Evolutionary conservation across 2,888 invertebrate species (phyloP).

Genomic region (Trichopria drosophilae): DNA sequence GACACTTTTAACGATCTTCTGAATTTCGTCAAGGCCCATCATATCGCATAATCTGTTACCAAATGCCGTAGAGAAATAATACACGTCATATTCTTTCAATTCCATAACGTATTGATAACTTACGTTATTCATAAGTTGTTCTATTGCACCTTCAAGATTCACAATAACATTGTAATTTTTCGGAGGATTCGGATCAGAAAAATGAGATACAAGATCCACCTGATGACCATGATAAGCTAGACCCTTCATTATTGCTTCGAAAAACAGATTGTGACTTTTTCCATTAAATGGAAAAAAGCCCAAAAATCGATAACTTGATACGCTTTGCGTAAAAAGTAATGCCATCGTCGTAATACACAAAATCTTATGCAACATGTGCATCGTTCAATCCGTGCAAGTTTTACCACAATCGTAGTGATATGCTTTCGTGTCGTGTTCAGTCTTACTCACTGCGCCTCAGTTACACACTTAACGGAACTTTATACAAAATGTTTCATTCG

Average conservation of each 20-base stretch:
- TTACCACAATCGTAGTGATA: too few species aligned
- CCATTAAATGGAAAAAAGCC: conserved; percentile 58
- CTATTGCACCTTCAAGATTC: too few species aligned
- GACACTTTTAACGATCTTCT: conserved; percentile 41
- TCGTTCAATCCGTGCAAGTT: too few species aligned
- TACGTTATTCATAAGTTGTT: conserved; percentile 36
- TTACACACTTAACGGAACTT: too few species aligned
- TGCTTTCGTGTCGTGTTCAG: too few species aligned
- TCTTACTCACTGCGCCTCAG: too few species aligned
- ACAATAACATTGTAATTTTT: too few species aligned
- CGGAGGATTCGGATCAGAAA: conserved; percentile 43
- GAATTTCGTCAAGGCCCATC: conserved; percentile 36
- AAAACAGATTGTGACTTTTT: conserved; percentile 60
- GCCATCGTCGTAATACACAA: too few species aligned
- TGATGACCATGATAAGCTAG: conserved; percentile 58
- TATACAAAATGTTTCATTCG: too few species aligned
- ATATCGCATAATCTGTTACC: conserved; percentile 36
- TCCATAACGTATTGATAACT: conserved; percentile 30
- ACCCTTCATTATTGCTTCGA: conserved; percentile 55
- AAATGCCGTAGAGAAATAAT: neutral
- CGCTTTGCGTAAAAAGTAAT: too few species aligned
- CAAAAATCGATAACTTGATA: conserved; percentile 56
- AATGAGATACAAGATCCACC: conserved; percentile 52
- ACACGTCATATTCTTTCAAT: neutral
- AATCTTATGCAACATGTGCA: too few species aligned